Evolutionary conservation across 2,113 vertebrate species (phyloP), one percentile per base, ranked within the genome.

Genomic region (Microtus oregoni): DNA sequence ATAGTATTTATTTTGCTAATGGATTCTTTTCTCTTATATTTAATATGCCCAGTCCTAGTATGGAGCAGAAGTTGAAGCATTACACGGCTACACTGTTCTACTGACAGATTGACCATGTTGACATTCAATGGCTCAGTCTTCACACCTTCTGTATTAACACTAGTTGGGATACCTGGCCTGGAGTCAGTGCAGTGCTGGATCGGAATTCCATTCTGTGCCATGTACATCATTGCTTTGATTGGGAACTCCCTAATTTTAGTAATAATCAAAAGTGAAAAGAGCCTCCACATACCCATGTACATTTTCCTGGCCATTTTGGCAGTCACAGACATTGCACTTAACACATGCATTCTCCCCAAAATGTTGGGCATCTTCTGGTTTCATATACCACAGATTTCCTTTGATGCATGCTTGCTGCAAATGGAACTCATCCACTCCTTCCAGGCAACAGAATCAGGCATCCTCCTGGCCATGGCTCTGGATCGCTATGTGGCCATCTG

Each of bases 401-500:
- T 96, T 86, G 77, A 89, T 58, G 87, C 61, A 0, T 98, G 97
- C 44, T n/a, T 98, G 1, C 12, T 97, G 4, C 98, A 98, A 86
- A 97, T 98, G 93, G 76, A 90, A 32, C 30, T 97, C 11, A 92
- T 97, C 47, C 96, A 98, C 35, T 85, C 83, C 7, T 91, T 97
- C 38, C 94, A 97, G 78, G 91, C 85, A 12, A 91, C 38, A 1
- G 98, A 98, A 85, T 97, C 97, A 41, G 97, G 94, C 0, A 12
- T 97, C 32, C 61, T 97, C 3, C 26, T 97, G 63, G 78, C 93
- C 2, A 98, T 98, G 98, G 97, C 97, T 30, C 30, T 98, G 28
- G 97, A 98, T 89, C 63, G 95, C 28, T 97, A 91, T 52, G 95
- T 98, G 24, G 97, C 96, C 52, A 98, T 98, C 79, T 98, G 98